A percentile compares a stretch with the other conserved stretches of the same genome.
Conservation (phyloP, 2,888 invertebrate species). For the Amphipoea lucens region DNA sequence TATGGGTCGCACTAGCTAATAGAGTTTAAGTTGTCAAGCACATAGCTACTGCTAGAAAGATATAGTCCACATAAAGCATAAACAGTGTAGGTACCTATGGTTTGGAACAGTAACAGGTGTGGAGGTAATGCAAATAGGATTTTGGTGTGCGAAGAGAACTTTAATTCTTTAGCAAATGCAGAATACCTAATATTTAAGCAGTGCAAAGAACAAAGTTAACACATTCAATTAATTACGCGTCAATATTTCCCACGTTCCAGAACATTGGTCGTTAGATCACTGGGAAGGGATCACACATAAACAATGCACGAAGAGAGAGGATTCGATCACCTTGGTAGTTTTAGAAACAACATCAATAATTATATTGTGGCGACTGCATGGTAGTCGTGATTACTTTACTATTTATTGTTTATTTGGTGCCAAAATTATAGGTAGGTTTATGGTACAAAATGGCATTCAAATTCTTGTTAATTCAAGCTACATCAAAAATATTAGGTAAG, state of each 20-base stretch:
- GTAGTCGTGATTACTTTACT: slow-evolving; percentile 51
- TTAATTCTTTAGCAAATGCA: background rate
- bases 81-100: background rate
- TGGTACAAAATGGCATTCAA: background rate
- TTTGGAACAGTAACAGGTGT: background rate
- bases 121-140: background rate
- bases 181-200: background rate
- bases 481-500: too few species aligned
- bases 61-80: background rate
- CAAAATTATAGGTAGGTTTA: background rate
- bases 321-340: slow-evolving; percentile 64
- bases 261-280: slow-evolving; percentile 39
- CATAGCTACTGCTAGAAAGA: background rate
- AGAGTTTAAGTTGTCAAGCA: background rate
- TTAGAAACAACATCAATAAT: slow-evolving; percentile 62
- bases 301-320: slow-evolving; percentile 65
- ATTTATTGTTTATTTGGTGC: slow-evolving; percentile 33
- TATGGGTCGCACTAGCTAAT: background rate
- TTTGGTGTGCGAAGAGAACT: background rate
- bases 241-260: slow-evolving; percentile 56
- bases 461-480: background rate
- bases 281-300: slow-evolving; percentile 55
- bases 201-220: background rate
- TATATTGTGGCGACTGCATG: slow-evolving; percentile 48
- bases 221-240: slow-evolving; percentile 28